These are phyloP conservation scores for Indicator indicator DNA, from an alignment of 2,113 vertebrate genomes.

Conservation along the genomic window DNA sequence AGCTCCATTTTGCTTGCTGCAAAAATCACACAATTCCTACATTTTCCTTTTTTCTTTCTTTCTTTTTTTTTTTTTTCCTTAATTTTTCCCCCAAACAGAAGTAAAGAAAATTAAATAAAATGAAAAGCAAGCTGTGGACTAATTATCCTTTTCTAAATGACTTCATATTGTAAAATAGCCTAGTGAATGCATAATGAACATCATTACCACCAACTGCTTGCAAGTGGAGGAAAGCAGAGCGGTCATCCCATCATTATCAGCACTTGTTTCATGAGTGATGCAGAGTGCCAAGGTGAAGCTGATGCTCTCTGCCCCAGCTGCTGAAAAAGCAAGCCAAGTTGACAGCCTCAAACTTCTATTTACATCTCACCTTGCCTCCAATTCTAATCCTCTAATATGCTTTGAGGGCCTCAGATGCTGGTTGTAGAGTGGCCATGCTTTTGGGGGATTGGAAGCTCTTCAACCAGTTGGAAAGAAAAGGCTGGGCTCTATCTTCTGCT, in stretches of 20 bases:
- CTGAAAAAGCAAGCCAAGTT: neutral
- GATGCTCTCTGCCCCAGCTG: neutral
- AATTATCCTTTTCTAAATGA: constrained; percentile 75
- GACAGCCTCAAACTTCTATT: neutral
- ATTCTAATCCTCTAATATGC: neutral
- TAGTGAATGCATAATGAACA: constrained; percentile 59
- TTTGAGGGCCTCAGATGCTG: neutral
- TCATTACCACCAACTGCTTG: constrained; percentile 49
- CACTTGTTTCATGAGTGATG: neutral
- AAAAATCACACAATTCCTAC: constrained; percentile 60
- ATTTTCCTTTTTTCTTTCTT: neutral
- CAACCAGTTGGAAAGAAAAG: neutral
- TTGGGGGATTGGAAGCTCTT: neutral
- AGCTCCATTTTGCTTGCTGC: constrained; percentile 55
- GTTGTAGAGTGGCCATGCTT: neutral
- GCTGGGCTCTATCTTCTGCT: neutral
- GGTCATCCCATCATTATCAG: constrained; percentile 43
- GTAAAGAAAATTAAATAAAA: constrained; percentile 78
- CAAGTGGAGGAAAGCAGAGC: constrained; percentile 10
- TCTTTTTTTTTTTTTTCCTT: rapidly evolving
- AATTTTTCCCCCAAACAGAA: constrained; percentile 22
- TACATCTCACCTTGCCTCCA: neutral
- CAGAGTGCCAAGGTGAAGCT: constrained; percentile 6
- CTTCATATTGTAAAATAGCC: constrained; percentile 67
- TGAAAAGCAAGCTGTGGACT: constrained; percentile 68